These are phyloP conservation scores for Eristalis arbustorum DNA, from an alignment of 2,888 invertebrate genomes.

Conservation along the genomic window DNA sequence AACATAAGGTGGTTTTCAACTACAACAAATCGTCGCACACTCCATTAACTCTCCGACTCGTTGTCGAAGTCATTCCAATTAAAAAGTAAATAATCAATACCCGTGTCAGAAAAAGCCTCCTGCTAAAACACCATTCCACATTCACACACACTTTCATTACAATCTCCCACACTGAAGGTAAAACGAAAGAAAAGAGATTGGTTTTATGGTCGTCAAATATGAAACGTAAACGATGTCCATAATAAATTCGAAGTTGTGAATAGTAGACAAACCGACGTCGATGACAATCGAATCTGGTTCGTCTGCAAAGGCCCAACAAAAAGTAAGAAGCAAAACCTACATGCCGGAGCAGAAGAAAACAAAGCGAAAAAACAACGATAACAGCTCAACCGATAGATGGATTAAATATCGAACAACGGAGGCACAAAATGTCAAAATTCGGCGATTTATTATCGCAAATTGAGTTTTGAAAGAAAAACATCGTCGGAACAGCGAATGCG, in stretches of 20 bases:
- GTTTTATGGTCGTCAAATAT: constrained; percentile 55
- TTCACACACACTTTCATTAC: too few species aligned
- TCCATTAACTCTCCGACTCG: too few species aligned
- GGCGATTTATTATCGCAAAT: constrained; percentile 71
- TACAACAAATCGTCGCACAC: too few species aligned
- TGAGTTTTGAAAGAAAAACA: constrained; percentile 68
- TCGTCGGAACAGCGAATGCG: constrained; percentile 32
- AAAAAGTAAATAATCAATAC: too few species aligned
- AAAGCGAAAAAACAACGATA: constrained; percentile 21
- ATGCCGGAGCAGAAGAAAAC: constrained; percentile 1
- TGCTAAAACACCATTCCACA: too few species aligned
- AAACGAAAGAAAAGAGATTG: constrained; percentile 17
- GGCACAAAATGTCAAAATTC: constrained; percentile 69
- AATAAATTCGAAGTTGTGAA: constrained; percentile 56
- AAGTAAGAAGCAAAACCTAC: neutral
- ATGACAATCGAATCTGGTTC: neutral
- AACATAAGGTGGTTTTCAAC: too few species aligned
- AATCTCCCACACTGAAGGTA: too few species aligned
- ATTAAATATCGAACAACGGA: constrained; percentile 63
- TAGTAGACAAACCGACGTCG: constrained; percentile 58
- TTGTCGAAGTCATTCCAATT: too few species aligned
- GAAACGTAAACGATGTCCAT: constrained; percentile 55
- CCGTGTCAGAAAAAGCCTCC: too few species aligned
- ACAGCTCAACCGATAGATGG: constrained; percentile 59
- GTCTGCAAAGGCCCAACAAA: constrained; percentile 37